Base-by-base conservation (phyloP, 2,797 vertebrate genomes). In the Alauda arvensis region DNA sequence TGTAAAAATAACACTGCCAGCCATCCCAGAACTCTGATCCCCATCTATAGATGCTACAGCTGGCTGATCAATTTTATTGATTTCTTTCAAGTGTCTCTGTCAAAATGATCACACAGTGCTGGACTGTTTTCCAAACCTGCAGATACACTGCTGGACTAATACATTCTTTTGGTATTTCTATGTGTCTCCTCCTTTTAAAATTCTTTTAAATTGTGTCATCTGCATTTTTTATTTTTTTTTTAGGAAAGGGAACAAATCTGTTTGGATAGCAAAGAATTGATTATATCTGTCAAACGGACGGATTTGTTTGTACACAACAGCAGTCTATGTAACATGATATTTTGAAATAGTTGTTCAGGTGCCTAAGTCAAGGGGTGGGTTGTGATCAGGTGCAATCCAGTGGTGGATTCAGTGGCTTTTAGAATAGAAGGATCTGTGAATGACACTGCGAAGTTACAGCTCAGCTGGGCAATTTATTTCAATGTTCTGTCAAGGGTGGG, bases 21-120 rank as follows among this genome's bases (percentile, higher is more conserved):
- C 66, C 71, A 45, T 75, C 77, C 67, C 83, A 94, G 93, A 94
- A 91, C 92, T 91, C 74, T 69, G 91, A 92, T 93, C 81, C 66
- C 43, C 91, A 71, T 91, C 93, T 95, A 72, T 82, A 85, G 95
- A 82, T 6, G 33, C 80, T 84, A 68, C 83, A 93, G 88, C 52
- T n/a, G 39, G 85, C 74, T 84, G 85, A 95, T 96, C 94, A 82
- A 90, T 95, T 62, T 66, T 93, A 96, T 94, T 95, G 97, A 96
- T 96, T 96, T 93, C 89, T 87, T 94, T 92, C 93, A 90, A 94
- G 65, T 82, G 83, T 71, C 82, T 96, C 93, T 96, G 95, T 96
- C 88, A 93, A 92, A 96, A 94, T 34, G 91, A 93, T 95, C 94
- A 94, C 92, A 76, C 62, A 81, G 76, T 76, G 51, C 87, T 85